These are phyloP conservation scores for Camelus bactrianus DNA, from an alignment of 2,113 vertebrate genomes.

Conservation along the genomic window DNA sequence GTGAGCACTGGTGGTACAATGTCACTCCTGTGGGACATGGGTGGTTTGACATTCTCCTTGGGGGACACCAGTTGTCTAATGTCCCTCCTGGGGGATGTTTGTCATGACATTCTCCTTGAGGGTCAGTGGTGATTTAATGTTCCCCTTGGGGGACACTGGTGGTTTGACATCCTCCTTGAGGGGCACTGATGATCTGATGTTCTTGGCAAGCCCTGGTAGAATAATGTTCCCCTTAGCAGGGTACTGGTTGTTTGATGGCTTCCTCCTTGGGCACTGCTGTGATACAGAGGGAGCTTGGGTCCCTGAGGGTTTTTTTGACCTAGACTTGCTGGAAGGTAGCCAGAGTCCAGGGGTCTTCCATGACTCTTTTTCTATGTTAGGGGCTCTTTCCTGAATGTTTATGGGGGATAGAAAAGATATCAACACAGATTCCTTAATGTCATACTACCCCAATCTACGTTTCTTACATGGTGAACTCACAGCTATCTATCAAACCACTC, in stretches of 20 bases:
- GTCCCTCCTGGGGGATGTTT: too few relatives aligned
- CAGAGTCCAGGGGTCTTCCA: neutral
- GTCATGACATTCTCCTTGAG: too few relatives aligned
- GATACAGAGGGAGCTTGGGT: neutral
- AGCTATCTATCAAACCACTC: neutral
- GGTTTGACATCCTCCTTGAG: neutral
- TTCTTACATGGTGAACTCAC: neutral
- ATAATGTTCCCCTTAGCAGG: neutral
- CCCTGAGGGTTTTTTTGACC: neutral
- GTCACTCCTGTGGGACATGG: too few relatives aligned
- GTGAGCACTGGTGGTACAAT: neutral
- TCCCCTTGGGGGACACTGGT: too few relatives aligned
- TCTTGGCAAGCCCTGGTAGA: neutral
- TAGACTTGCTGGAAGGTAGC: neutral
- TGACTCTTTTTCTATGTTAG: neutral
- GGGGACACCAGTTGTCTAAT: too few relatives aligned
- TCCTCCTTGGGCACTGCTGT: neutral
- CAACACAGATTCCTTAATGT: neutral
- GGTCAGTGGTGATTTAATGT: too few relatives aligned
- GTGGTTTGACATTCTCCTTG: too few relatives aligned
- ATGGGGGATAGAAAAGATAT: neutral
- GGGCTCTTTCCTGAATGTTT: neutral
- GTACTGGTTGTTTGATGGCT: neutral
- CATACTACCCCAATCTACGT: neutral
- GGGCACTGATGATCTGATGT: neutral